Conservation (phyloP, 53 echinoderm and acorn worm species). For the Mesocentrotus franciscanus region DNA sequence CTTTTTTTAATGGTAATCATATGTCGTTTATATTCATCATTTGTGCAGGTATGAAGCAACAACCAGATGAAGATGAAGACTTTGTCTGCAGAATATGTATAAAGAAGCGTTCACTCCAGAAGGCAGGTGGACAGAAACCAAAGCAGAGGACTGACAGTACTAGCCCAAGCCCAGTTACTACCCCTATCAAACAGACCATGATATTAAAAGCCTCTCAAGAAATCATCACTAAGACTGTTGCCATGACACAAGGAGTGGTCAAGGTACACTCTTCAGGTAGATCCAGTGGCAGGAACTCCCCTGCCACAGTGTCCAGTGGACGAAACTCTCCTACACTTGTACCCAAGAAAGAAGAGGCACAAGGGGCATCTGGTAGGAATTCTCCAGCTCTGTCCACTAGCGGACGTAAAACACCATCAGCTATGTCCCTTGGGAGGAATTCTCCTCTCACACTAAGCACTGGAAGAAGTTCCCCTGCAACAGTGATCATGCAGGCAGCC, state of each 20-base stretch:
- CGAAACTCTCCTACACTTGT: constrained; percentile 39
- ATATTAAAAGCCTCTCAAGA: constrained; percentile 1
- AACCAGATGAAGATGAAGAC: constrained; percentile 94
- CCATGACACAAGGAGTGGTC: background rate
- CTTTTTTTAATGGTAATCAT: background rate
- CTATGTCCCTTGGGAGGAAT: constrained; percentile 30
- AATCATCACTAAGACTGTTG: constrained; percentile 64
- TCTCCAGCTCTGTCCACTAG: constrained; percentile 41
- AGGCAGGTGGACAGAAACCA: constrained; percentile 69
- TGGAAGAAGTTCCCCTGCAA: constrained; percentile 58
- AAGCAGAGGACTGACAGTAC: constrained; percentile 64
- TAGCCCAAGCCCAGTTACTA: constrained; percentile 64
- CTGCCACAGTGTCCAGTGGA: constrained; percentile 58
- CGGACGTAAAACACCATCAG: background rate
- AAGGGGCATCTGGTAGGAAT: constrained; percentile 48
- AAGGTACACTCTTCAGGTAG: constrained; percentile 17
- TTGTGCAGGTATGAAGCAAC: constrained; percentile 86
- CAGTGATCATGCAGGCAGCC: background rate
- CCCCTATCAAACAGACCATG: constrained; percentile 51
- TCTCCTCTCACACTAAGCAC: constrained; percentile 20
- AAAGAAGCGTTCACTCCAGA: constrained; percentile 83
- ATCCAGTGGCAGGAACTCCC: constrained; percentile 60
- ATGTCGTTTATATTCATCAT: background rate
- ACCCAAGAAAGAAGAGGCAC: background rate
- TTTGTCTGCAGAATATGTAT: constrained; percentile 89